Evolutionary conservation across 2,888 invertebrate species (phyloP).

Genomic region (Perithous albicinctus): DNA sequence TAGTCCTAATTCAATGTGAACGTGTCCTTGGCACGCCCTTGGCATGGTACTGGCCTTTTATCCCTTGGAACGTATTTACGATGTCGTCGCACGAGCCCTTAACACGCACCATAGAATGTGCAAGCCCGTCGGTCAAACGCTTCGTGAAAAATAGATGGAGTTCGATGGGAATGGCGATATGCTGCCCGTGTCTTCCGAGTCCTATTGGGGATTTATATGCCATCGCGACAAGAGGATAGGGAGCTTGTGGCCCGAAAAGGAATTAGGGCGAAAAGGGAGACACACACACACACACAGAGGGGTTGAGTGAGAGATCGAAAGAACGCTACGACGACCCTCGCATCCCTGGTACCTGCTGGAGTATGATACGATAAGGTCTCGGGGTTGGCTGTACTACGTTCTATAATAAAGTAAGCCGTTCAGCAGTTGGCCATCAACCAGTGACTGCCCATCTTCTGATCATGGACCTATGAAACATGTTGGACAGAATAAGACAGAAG

Average conservation of each 20-base stretch:
- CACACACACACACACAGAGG: slow-evolving; percentile 42
- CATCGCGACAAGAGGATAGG: slow-evolving; percentile 62
- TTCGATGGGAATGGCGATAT: slow-evolving; percentile 65
- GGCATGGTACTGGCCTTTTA: neutral
- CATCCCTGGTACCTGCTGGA: slow-evolving; percentile 69
- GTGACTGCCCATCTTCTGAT: slow-evolving; percentile 22
- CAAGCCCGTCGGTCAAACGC: slow-evolving; percentile 67
- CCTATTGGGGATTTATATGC: slow-evolving; percentile 44
- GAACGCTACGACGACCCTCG: slow-evolving; percentile 33
- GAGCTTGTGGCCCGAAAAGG: slow-evolving; percentile 71
- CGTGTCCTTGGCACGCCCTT: slow-evolving; percentile 2
- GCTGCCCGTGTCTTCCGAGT: neutral
- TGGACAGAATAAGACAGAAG: neutral
- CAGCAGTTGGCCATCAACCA: slow-evolving; percentile 36
- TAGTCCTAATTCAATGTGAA: neutral
- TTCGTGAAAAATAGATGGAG: slow-evolving; percentile 78
- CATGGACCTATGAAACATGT: neutral
- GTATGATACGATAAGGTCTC: slow-evolving; percentile 76
- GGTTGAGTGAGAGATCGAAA: slow-evolving; percentile 30
- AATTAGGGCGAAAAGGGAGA: slow-evolving; percentile 77
- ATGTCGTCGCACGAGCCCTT: neutral
- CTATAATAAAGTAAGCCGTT: slow-evolving; percentile 6
- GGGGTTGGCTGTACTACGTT: slow-evolving; percentile 49
- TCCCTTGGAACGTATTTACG: slow-evolving; percentile 1
- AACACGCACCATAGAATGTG: slow-evolving; percentile 1